These are phyloP conservation scores for Thera britannica DNA, from an alignment of 2,888 invertebrate genomes.

Conservation along the genomic window DNA sequence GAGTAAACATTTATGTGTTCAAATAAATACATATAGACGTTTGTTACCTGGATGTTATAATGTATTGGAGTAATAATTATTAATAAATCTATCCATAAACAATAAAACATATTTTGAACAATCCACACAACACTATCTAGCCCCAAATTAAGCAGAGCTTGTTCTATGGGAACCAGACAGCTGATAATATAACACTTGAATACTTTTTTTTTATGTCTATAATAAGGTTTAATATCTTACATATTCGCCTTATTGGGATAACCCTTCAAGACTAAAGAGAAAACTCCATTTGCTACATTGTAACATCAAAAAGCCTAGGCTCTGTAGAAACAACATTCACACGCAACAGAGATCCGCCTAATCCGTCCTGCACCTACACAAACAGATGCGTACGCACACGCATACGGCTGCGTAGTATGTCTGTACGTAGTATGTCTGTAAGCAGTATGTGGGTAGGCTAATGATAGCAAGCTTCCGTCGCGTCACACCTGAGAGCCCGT, in stretches of 20 bases:
- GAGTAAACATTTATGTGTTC: no score
- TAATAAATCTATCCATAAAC: no score
- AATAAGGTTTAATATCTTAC: not conserved
- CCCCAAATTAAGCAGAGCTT: no score
- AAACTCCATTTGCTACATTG: not conserved
- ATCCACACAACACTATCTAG: no score
- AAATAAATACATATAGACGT: no score
- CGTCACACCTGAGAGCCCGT: constrained; percentile 84
- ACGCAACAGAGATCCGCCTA: constrained; percentile 28
- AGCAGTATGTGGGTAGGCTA: constrained; percentile 74
- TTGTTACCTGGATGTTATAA: no score
- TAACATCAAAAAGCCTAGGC: not conserved
- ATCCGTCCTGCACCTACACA: constrained; percentile 58
- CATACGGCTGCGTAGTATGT: constrained; percentile 43
- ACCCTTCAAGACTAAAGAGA: not conserved
- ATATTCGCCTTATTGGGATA: not conserved
- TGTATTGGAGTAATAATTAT: no score
- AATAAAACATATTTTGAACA: no score
- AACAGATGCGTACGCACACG: constrained; percentile 55
- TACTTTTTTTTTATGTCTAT: no score
- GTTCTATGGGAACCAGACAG: no score
- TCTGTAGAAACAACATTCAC: constrained; percentile 39
- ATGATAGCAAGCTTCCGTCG: constrained; percentile 83
- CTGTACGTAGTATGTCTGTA: not conserved
- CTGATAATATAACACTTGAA: no score